Evolutionary conservation across 92 coral and sea anemone genomes (phyloP), one percentile per base, ranked within the genome.

Genomic region (Epizoanthus scotinus): DNA sequence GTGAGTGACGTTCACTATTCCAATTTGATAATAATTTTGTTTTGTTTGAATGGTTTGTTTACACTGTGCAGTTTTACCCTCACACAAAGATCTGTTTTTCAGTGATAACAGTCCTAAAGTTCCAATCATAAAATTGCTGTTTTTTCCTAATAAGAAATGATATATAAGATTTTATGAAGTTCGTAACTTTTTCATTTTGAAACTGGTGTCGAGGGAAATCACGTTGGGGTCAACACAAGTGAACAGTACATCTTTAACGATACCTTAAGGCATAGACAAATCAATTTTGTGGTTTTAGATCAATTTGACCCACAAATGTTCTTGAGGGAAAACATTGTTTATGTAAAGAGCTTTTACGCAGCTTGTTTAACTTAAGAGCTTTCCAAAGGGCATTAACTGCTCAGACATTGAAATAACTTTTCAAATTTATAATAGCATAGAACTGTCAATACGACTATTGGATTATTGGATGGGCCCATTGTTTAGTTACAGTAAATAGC

Each of bases 301-400:
- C 18, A 60, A 60, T 60, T 20, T 60, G 65, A 60, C 27, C 2
- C 38, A 26, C 13, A 19, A 38, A 5, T 58, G 58, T 36, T 44
- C 52, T 74, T 24, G 8, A 22, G 22, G 68, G 59, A 54, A 74
- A 56, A 57, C 20, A 57, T 59, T 75, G 44, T 59, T 75, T 75
- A 75, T 66, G 36, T 57, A 59, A 75, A 59, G 63, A 21, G 19
- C 67, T 38, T 59, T 59, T 59, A 75, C 68, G 40, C 81, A 42
- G 38, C 68, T 59, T 75, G 68, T 60, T 75, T 75, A 58, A 20
- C 56, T 74, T 42, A 57, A 75, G 67, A 27, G 59, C 34, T 75
- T 75, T 75, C 36, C 81, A 59, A 55, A 13, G 49, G 68, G 60
- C 69, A 40, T 75, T 75, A 36, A 55, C 22, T 59, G 1, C 56